Base-by-base conservation (phyloP, 2,797 vertebrate genomes). In the Acrossocheilus fasciatus region DNA sequence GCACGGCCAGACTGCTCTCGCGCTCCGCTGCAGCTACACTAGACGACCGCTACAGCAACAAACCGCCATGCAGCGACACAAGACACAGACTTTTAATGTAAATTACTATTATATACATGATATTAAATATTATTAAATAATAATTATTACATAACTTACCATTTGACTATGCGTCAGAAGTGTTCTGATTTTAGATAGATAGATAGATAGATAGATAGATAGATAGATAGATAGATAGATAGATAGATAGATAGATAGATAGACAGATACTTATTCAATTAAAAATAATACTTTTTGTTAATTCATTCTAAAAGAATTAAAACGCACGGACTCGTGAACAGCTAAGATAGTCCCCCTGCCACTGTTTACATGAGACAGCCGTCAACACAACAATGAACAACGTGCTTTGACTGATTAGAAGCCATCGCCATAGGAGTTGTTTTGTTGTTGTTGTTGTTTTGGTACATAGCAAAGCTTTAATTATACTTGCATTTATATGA, bases 1-100 rank as follows among this genome's bases (percentile, higher is more conserved):
- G 92, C 93, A 91, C 84, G 90, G 83, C 20, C 78, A 92, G 43
- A 45, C 43, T 89, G 87, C 23, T 62, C 82, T 50, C 75, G 79
- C 6, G 68, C 87, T 34, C 73, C 12, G 34, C 77, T 69, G 70
- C 74, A 69, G 36, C 47, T 23, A 30, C 50, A 59, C 50, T 6
- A 82, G 11, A 82, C 62, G 47, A 68, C 52, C 72, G 45, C 83
- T n/a, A 81, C 36, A 84, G 20, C 7, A 77, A 66, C 73, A 52
- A 45, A 86, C 2, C 18, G 43, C 1, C 78, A 23, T 50, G 26
- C 62, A 18, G 23, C 18, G 18, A 62, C 34, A 62, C 6, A 30
- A 0, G 18, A 62, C 34, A 62, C 6, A 30, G 0, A 41, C 36
- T 17, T 59, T 43, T 41, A 59, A 2, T 9, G 15, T 6, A 45